Conservation (phyloP, 2,113 vertebrate genomes). For the Falco punctatus region DNA sequence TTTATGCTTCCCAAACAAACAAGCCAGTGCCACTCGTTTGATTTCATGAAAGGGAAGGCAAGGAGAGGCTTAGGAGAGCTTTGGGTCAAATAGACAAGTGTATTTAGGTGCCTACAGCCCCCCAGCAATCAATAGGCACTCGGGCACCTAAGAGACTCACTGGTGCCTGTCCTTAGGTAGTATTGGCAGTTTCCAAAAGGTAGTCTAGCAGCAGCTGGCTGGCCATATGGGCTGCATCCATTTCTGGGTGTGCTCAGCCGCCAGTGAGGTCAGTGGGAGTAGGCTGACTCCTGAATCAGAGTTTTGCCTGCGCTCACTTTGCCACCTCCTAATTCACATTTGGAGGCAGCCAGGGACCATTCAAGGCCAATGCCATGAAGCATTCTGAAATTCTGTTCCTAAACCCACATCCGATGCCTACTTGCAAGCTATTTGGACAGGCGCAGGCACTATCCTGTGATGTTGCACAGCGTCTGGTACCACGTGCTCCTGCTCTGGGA, state of each 20-base stretch:
- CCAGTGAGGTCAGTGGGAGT: neutral
- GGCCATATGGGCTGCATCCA: neutral
- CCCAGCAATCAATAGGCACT: neutral
- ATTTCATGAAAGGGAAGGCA: neutral
- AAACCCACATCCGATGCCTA: fast-evolving
- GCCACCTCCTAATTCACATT: neutral
- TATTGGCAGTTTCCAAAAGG: neutral
- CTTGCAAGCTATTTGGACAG: neutral
- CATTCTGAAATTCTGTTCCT: neutral
- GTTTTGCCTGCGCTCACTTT: neutral
- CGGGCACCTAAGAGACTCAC: neutral
- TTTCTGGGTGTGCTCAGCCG: neutral
- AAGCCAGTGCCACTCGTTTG: neutral
- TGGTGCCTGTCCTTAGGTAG: neutral
- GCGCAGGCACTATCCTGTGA: neutral
- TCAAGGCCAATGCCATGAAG: neutral
- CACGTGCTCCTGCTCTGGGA: neutral
- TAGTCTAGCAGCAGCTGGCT: neutral
- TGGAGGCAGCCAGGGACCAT: neutral
- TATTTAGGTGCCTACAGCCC: neutral
- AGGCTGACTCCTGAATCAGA: neutral
- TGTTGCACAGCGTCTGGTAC: too few species aligned
- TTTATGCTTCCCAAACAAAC: neutral
- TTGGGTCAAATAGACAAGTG: neutral
- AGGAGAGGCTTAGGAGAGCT: neutral